A percentile compares a stretch with the other conserved stretches of the same genome.
Conservation (phyloP, 2,888 invertebrate genomes). For the Thysanoteuthis rhombus region DNA sequence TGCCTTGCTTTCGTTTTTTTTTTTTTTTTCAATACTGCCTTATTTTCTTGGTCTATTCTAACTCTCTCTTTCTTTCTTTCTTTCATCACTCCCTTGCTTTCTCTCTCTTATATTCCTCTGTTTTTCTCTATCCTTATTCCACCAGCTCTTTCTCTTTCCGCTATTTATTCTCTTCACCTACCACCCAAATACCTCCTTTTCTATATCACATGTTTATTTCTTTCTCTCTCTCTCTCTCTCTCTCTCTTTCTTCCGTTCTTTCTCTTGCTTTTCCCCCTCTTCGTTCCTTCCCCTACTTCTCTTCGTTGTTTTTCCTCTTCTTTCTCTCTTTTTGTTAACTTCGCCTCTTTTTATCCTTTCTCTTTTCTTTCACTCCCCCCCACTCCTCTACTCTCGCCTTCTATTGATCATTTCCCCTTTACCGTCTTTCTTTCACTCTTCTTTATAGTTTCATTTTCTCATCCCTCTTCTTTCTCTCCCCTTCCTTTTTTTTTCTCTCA, state of each 20-base stretch:
- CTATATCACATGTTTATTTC: slow-evolving; percentile 25
- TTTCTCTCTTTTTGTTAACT: no score
- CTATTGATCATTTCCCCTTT: no score
- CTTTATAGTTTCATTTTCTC: no score
- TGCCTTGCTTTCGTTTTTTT: background rate
- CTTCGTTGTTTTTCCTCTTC: no score
- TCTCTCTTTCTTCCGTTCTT: slow-evolving; percentile 14
- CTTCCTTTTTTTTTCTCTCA: no score
- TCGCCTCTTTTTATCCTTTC: no score
- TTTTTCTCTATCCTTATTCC: no score
- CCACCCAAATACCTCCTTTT: background rate
- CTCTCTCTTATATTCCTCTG: background rate
- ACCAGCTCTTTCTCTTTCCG: no score
- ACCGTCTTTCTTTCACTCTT: no score
- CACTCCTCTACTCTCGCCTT: no score
- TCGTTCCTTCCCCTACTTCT: background rate
- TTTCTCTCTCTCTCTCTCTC: slow-evolving; percentile 26
- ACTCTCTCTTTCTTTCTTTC: background rate
- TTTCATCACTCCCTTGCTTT: background rate
- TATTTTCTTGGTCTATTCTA: background rate
- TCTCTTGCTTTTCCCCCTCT: background rate
- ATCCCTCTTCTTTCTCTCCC: background rate
- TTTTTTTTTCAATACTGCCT: background rate
- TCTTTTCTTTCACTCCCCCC: no score
- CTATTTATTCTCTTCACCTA: no score